Conservation (phyloP, 2,888 invertebrate genomes). For the Lutraria lutraria region DNA sequence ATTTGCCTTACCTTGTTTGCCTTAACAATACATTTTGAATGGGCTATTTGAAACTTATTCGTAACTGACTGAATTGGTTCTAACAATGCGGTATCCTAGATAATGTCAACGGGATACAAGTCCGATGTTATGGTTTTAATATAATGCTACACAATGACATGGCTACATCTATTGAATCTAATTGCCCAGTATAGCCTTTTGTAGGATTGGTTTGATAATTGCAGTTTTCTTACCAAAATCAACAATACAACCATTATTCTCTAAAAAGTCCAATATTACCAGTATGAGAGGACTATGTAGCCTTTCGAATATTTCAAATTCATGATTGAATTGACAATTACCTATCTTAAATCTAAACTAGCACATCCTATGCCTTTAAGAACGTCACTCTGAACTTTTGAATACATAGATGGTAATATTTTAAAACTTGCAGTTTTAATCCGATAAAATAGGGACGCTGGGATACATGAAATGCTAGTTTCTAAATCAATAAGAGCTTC, state of each 20-base stretch:
- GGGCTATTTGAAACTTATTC: not conserved
- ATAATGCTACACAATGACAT: not conserved
- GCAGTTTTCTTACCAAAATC: not conserved
- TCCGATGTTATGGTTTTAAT: not conserved
- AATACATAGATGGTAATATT: too few relatives aligned
- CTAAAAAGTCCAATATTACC: not conserved
- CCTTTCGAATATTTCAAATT: too few relatives aligned
- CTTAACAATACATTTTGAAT: not conserved
- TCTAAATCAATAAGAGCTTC: too few relatives aligned
- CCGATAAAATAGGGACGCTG: too few relatives aligned
- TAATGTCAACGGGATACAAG: not conserved
- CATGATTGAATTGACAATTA: too few relatives aligned
- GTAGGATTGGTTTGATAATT: not conserved
- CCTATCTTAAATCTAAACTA: too few relatives aligned
- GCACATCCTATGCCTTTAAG: too few relatives aligned
- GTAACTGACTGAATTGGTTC: not conserved
- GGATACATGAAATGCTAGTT: too few relatives aligned
- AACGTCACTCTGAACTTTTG: too few relatives aligned
- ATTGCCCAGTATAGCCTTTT: not conserved
- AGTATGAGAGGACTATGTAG: not conserved
- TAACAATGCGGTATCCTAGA: not conserved
- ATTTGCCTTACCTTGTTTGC: not conserved
- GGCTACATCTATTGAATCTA: not conserved
- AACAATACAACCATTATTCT: not conserved
- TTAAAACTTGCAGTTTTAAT: too few relatives aligned